Evolutionary conservation across 2,888 invertebrate genomes (phyloP).

Genomic region (Epicampocera succincta): DNA sequence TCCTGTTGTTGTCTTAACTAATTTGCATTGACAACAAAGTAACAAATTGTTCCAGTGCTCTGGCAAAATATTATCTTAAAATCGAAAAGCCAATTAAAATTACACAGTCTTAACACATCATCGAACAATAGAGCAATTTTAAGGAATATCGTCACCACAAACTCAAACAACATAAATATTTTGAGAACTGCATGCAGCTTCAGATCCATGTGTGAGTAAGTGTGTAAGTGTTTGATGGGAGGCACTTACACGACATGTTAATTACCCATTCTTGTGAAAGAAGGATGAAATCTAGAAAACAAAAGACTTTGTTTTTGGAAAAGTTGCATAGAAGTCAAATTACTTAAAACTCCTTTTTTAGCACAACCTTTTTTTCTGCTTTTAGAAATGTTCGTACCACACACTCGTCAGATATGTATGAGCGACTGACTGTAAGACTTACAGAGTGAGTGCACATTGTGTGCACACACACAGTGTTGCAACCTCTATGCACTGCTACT

Average conservation of each 20-base stretch:
- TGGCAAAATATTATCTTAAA: constrained; percentile 64
- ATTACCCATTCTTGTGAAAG: constrained; percentile 58
- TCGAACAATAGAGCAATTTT: constrained; percentile 70
- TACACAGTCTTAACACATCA: constrained; percentile 71
- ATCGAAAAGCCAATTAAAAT: constrained; percentile 68
- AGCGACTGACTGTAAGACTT: too few species aligned
- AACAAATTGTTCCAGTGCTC: constrained; percentile 41
- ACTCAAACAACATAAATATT: constrained; percentile 55
- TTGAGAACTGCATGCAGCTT: constrained; percentile 47
- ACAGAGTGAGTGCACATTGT: not conserved
- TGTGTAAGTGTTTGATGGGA: not conserved
- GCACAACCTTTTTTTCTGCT: not conserved
- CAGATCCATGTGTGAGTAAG: constrained; percentile 3
- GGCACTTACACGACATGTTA: constrained; percentile 53
- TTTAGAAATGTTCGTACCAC: constrained; percentile 23
- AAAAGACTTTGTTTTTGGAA: constrained; percentile 33
- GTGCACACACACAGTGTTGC: too few species aligned
- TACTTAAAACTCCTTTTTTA: constrained; percentile 51
- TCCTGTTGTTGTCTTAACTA: constrained; percentile 24
- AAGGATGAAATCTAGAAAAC: not conserved
- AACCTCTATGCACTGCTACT: too few species aligned
- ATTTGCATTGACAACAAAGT: constrained; percentile 56
- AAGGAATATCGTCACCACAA: constrained; percentile 43
- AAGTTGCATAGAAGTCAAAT: constrained; percentile 57
- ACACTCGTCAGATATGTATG: not conserved